These are phyloP conservation scores for Probosciger aterrimus DNA, from an alignment of 2,113 vertebrate species.

Conservation along the genomic window DNA sequence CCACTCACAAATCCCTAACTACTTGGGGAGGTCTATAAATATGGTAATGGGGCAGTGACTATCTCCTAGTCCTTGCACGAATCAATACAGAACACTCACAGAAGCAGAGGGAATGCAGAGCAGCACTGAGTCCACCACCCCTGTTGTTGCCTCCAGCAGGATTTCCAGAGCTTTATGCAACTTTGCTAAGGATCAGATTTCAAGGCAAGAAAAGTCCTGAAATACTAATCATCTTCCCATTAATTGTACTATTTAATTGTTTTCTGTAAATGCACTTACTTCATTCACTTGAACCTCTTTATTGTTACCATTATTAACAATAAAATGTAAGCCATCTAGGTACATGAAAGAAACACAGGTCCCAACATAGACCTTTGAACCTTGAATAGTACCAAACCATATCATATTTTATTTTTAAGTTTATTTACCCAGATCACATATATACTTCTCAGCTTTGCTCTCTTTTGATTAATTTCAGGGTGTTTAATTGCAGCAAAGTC, in stretches of 20 bases:
- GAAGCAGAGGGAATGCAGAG: not conserved
- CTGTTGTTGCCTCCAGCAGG: not conserved
- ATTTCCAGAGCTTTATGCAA: not conserved
- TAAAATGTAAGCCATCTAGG: not conserved
- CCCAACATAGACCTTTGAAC: not conserved
- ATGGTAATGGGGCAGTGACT: not conserved
- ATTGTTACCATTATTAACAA: not conserved
- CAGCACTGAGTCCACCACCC: not conserved
- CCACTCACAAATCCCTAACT: not conserved
- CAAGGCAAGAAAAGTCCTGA: not conserved
- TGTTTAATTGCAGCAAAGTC: not conserved
- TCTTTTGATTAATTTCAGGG: not conserved
- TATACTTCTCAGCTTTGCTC: not conserved
- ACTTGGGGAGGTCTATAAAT: not conserved
- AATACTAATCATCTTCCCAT: not conserved
- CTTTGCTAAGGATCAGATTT: not conserved
- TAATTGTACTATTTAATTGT: not conserved
- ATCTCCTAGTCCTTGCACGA: not conserved
- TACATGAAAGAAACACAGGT: not conserved
- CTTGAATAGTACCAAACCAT: not conserved
- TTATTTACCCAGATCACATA: not conserved
- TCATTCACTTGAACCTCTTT: not conserved
- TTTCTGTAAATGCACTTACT: not conserved
- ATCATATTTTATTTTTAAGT: not conserved
- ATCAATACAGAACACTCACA: not conserved